Evolutionary conservation across 1,140 invertebrate genomes (phyloP).

Genomic region (Lordiphosa collinella): DNA sequence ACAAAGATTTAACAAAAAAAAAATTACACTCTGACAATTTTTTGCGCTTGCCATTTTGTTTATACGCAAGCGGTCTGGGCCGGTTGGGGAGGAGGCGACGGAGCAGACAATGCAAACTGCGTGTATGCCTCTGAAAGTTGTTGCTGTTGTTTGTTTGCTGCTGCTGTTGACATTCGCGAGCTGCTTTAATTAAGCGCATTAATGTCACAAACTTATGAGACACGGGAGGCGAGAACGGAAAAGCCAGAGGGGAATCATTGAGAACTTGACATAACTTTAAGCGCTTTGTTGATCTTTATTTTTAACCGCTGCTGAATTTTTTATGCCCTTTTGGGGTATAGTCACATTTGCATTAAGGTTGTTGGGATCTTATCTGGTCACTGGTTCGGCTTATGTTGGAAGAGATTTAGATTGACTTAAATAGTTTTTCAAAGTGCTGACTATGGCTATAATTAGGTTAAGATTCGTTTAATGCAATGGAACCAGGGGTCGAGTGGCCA

Average conservation of each 20-base stretch:
- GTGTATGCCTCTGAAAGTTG: slow-evolving; percentile 11
- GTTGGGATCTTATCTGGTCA: no score
- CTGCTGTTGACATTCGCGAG: slow-evolving; percentile 51
- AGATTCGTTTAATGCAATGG: no score
- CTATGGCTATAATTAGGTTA: no score
- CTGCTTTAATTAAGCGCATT: slow-evolving; percentile 74
- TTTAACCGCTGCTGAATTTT: slow-evolving; percentile 47
- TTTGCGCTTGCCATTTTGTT: slow-evolving; percentile 41
- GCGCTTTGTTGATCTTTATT: slow-evolving; percentile 61
- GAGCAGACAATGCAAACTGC: slow-evolving; percentile 48
- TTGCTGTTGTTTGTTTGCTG: slow-evolving; percentile 32
- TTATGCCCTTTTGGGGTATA: not conserved
- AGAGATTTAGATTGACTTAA: no score
- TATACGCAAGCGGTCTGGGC: slow-evolving; percentile 19
- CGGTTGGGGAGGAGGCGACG: slow-evolving; percentile 8
- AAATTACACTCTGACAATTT: slow-evolving; percentile 37
- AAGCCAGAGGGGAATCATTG: slow-evolving; percentile 26
- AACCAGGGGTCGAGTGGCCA: no score
- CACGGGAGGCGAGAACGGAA: slow-evolving; percentile 9
- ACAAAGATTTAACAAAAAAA: slow-evolving; percentile 12
- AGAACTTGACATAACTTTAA: slow-evolving; percentile 57
- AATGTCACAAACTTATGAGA: slow-evolving; percentile 67
- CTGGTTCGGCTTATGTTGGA: no score
- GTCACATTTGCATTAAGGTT: no score
- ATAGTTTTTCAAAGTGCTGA: no score